Percentiles rank a stretch among this genome's conserved stretches.
These are phyloP conservation scores for Drosophila cognata DNA, from an alignment of 2,888 invertebrate species.

Conservation along the genomic window DNA sequence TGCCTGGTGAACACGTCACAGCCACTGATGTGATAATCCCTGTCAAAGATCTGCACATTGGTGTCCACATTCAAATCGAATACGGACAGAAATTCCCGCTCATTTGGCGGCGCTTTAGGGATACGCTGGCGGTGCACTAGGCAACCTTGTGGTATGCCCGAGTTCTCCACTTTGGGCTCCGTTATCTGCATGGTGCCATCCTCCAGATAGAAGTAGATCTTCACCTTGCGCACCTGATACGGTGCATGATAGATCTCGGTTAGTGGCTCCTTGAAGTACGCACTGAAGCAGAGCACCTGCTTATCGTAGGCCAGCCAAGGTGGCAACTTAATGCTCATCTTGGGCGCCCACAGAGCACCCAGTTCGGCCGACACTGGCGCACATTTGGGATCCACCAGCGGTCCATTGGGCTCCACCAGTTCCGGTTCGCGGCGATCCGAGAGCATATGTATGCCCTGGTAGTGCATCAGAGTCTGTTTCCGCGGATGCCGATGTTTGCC, in stretches of 20 bases:
- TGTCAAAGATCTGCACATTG: slow-evolving; percentile 92
- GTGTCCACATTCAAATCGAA: slow-evolving; percentile 94
- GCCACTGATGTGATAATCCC: slow-evolving; percentile 91
- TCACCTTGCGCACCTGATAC: slow-evolving; percentile 91
- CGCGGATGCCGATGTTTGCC: slow-evolving; percentile 85
- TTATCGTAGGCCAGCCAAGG: slow-evolving; percentile 95
- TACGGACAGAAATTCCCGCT: slow-evolving; percentile 92
- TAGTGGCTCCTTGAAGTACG: slow-evolving; percentile 86
- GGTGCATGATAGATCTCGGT: slow-evolving; percentile 89
- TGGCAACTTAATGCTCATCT: slow-evolving; percentile 91
- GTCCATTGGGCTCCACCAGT: slow-evolving; percentile 86
- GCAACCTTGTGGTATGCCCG: slow-evolving; percentile 93
- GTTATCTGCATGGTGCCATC: slow-evolving; percentile 95
- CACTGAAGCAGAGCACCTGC: slow-evolving; percentile 87
- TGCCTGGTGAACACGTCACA: slow-evolving; percentile 95
- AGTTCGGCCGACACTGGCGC: slow-evolving; percentile 85
- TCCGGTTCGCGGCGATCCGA: slow-evolving; percentile 88
- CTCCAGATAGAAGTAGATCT: slow-evolving; percentile 94
- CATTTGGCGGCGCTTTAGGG: slow-evolving; percentile 90
- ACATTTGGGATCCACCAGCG: slow-evolving; percentile 84
- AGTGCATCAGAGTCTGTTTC: slow-evolving; percentile 87
- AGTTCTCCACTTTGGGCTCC: slow-evolving; percentile 93
- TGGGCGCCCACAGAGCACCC: slow-evolving; percentile 91
- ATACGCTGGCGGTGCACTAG: slow-evolving; percentile 93
- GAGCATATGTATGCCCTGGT: slow-evolving; percentile 87